Percentiles rank a stretch among this genome's conserved stretches.
These are phyloP conservation scores for Psittacula echo DNA, from an alignment of 2,797 vertebrate genomes.

Conservation along the genomic window DNA sequence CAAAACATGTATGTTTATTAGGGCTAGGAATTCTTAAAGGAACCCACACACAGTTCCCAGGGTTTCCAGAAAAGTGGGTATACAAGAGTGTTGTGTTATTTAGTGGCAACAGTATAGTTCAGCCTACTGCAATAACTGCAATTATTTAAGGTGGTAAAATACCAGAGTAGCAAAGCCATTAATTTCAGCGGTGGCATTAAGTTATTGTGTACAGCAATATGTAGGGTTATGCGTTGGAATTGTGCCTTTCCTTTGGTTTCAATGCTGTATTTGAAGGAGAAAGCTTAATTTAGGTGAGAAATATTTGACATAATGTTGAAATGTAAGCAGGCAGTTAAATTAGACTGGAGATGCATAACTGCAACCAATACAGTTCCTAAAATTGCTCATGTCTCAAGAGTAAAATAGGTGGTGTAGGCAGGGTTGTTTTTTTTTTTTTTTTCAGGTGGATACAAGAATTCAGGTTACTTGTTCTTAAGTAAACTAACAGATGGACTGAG, in stretches of 20 bases:
- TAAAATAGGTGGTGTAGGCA: conserved; percentile 24
- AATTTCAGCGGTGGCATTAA: not conserved
- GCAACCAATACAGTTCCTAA: conserved; percentile 1
- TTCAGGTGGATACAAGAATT: conserved; percentile 52
- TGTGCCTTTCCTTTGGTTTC: not conserved
- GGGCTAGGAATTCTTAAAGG: not conserved
- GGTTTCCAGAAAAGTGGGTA: not conserved
- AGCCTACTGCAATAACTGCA: not conserved
- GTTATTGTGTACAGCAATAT: not conserved
- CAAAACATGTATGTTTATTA: not conserved
- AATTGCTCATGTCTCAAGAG: conserved; percentile 21
- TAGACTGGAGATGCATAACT: not conserved
- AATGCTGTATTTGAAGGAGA: conserved; percentile 3
- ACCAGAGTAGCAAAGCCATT: not conserved
- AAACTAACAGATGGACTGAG: conserved; percentile 52
- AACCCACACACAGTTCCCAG: not conserved
- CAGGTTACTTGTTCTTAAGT: conserved; percentile 45
- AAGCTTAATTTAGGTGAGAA: conserved; percentile 30
- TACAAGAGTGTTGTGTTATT: not conserved
- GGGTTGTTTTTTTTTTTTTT: not conserved
- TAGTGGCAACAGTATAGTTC: not conserved
- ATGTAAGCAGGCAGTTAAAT: conserved; percentile 35
- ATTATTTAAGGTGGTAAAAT: not conserved
- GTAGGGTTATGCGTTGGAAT: not conserved
- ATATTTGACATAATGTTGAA: conserved; percentile 43